Percentiles rank a stretch among this genome's conserved stretches.
phyloP scores from a whole-genome alignment of 2,888 invertebrate species.

The Mythimna albipuncta region DNA sequence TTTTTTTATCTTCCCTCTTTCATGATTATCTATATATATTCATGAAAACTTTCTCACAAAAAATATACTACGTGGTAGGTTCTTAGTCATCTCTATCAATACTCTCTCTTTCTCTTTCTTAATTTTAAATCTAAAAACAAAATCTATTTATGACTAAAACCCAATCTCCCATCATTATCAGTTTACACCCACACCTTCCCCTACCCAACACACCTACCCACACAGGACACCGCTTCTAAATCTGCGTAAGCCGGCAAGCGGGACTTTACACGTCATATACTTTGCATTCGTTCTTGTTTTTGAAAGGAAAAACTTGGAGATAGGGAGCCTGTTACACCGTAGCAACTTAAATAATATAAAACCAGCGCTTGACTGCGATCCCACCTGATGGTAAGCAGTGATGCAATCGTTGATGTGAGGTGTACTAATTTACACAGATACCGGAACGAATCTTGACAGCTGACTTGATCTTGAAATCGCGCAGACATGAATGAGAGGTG shows the following conservation, averaged over 20 bases:
- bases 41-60: too few relatives aligned
- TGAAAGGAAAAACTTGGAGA: slow-evolving; percentile 62
- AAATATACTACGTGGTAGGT: neutral
- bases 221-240: slow-evolving; percentile 41
- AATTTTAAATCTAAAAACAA: neutral
- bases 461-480: too few relatives aligned
- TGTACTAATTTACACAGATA: too few relatives aligned
- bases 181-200: neutral
- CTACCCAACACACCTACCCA: neutral
- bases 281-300: slow-evolving; percentile 58
- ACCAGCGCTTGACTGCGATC: too few relatives aligned
- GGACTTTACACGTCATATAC: slow-evolving; percentile 63
- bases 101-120: too few relatives aligned
- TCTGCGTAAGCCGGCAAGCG: slow-evolving; percentile 53
- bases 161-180: slow-evolving; percentile 1
- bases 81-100: neutral
- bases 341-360: too few relatives aligned
- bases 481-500: too few relatives aligned
- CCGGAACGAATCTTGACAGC: too few relatives aligned
- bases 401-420: too few relatives aligned
- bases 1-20: too few relatives aligned
- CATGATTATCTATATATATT: too few relatives aligned
- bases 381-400: too few relatives aligned
- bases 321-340: slow-evolving; percentile 50
- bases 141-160: neutral